Conservation (phyloP, 2,797 vertebrate species). For the Brachymystax lenok region DNA sequence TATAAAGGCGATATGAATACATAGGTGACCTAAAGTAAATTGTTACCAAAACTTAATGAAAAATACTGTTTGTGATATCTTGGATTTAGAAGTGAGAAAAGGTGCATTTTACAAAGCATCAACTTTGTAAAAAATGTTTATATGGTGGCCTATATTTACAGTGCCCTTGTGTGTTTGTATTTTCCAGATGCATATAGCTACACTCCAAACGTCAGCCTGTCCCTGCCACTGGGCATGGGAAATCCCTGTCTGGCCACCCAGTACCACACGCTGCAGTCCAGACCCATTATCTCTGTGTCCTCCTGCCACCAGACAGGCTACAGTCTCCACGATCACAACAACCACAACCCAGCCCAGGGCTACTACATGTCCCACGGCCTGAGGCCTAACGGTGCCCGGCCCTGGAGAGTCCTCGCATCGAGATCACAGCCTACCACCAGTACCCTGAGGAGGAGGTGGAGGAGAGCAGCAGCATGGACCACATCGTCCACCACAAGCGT, state of each 20-base stretch:
- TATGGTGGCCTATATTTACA: background rate
- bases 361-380: conserved; percentile 75
- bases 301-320: conserved; percentile 75
- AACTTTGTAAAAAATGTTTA: background rate
- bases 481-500: conserved; percentile 59
- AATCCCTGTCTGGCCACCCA: conserved; percentile 77
- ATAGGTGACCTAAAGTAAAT: background rate
- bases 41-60: background rate
- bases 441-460: conserved; percentile 78
- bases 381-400: conserved; percentile 77
- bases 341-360: conserved; percentile 61
- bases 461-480: conserved; percentile 63
- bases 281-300: conserved; percentile 74
- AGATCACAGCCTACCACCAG: conserved; percentile 83
- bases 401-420: conserved; percentile 84
- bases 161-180: background rate
- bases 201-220: conserved; percentile 72
- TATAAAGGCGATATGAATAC: background rate
- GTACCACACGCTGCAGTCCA: conserved; percentile 80
- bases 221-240: conserved; percentile 74
- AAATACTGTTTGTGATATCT: background rate
- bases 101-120: too few species aligned
- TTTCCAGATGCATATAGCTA: conserved; percentile 83
- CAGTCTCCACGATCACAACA: conserved; percentile 68
- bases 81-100: too few species aligned